Evolutionary conservation across 2,113 vertebrate species (phyloP), one percentile per base, ranked within the genome.

Genomic region (Cygnus buccinator): DNA sequence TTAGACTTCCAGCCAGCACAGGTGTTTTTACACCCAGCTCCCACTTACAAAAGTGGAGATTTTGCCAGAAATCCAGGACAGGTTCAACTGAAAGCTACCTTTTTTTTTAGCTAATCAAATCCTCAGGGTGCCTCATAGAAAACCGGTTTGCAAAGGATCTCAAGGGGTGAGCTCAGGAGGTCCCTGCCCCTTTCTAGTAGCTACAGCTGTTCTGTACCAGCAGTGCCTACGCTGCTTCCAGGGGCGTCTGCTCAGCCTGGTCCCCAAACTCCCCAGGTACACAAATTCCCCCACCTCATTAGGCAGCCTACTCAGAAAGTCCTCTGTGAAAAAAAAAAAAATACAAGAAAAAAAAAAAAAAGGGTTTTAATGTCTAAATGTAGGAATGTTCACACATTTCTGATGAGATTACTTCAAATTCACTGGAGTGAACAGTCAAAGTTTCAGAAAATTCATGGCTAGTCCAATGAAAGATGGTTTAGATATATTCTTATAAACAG

Each of bases 171-270:
- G 31, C 33, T 87, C 28, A 37, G 46, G 33, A 59, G 19, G 5
- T 52, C 63, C 22, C 2, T 50, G 35, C 7, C 31, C 37, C 11
- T 67, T 58, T 44, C 33, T 82, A 0, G 0, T 26, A 71, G 54
- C 62, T 62, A 35, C 41, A 70, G 13, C 20, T 35, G 20, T 15
- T 1, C 20, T 58, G 20, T 55, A 50, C n/a, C 41, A 63, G 59
- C 33, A 83, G 23, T 2, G 1, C 41, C 65, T 21, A 14, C 2
- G 1, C 41, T 81, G 77, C 61, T 59, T 21, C 48, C 43, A 78
- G 33, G 21, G 8, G 12, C 0, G 0, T 44, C 66, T 59, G 33
- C 50, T 90, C 68, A 70, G 35, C 52, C 62, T 46, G 13, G 17
- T 80, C 39, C 31, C 66, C 78, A 10, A 75, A 13, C 20, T 75